phyloP scores from a whole-genome alignment of 2,113 vertebrate genomes.

The Rhombomys opimus region DNA sequence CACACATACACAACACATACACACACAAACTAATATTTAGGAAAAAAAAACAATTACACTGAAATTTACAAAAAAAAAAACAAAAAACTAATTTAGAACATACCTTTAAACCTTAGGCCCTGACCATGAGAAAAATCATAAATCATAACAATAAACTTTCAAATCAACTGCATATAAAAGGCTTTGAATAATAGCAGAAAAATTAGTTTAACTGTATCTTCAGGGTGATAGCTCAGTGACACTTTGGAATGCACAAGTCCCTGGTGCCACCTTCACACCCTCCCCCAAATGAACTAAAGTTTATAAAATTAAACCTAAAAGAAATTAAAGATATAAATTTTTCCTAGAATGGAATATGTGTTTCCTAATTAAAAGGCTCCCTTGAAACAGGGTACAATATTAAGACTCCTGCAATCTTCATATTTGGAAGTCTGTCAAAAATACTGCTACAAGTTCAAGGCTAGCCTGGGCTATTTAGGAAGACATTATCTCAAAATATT shows the following conservation, averaged over 20 bases:
- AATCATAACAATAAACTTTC: not conserved
- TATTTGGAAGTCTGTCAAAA: not conserved
- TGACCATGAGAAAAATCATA: not conserved
- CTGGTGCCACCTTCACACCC: not conserved
- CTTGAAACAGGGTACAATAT: not conserved
- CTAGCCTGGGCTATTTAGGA: not conserved
- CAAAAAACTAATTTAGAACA: not conserved
- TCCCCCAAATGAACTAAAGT: not conserved
- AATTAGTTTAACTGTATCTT: not conserved
- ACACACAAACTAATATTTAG: too few species aligned
- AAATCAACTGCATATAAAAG: not conserved
- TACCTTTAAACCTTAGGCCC: not conserved
- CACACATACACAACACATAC: not conserved
- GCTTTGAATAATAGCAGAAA: not conserved
- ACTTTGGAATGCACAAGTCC: not conserved
- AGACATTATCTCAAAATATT: not conserved
- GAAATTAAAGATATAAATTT: not conserved
- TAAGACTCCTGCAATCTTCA: not conserved
- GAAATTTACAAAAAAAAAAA: not conserved
- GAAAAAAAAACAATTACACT: not conserved
- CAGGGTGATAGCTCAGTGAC: not conserved
- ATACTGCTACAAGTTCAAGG: not conserved
- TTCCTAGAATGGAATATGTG: not conserved
- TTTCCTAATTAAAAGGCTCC: not conserved
- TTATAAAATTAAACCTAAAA: not conserved